phyloP scores from a whole-genome alignment of 2,113 vertebrate species.

The Cryptomyrus ogoouensis region DNA sequence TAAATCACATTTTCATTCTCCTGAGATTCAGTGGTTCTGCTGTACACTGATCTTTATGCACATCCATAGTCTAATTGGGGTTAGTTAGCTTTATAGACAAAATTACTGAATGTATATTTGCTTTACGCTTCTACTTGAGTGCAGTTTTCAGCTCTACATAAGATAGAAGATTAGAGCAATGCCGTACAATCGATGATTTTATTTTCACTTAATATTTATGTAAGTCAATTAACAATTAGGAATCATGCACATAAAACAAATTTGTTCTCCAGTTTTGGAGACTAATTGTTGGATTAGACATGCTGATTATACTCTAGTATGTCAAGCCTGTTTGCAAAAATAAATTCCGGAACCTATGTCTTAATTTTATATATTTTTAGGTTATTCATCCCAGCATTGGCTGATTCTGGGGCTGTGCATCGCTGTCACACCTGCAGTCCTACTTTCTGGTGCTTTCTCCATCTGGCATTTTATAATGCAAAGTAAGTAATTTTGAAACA shows the following conservation, averaged over 20 bases:
- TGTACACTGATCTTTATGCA: not conserved
- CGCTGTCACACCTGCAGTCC: not conserved
- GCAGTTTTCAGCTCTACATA: not conserved
- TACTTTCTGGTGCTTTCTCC: not conserved
- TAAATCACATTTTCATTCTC: not conserved
- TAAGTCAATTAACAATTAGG: not conserved
- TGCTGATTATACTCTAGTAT: not conserved
- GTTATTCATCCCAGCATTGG: conserved; percentile 1
- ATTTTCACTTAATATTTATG: not conserved
- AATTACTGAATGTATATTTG: no score
- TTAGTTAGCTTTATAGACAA: not conserved
- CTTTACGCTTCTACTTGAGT: not conserved
- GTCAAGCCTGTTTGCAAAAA: not conserved
- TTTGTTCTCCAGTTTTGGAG: not conserved
- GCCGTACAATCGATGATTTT: not conserved
- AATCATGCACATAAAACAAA: not conserved
- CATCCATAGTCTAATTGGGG: not conserved
- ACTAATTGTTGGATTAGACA: not conserved
- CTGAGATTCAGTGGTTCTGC: not conserved
- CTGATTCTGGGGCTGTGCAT: conserved; percentile 4
- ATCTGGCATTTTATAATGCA: not conserved
- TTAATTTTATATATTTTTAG: not conserved
- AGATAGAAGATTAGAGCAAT: not conserved
- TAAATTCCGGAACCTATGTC: not conserved
- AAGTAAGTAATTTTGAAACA: not conserved